Evolutionary conservation across 2,797 vertebrate genomes (phyloP).

Genomic region (Acanthiza pusilla): DNA sequence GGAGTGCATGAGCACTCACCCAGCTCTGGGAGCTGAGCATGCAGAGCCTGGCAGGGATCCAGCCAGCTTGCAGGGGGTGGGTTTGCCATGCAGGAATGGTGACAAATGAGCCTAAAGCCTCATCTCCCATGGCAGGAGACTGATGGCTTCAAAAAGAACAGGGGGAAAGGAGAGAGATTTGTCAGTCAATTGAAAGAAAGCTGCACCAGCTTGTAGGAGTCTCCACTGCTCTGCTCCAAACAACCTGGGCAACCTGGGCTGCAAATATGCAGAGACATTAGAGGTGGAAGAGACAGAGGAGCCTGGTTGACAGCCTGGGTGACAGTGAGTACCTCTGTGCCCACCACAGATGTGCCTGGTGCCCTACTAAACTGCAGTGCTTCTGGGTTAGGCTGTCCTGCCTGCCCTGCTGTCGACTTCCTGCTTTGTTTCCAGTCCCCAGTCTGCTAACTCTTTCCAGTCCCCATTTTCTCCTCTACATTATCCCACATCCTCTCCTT

Average conservation of each 20-base stretch:
- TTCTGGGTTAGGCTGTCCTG: not conserved
- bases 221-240: not conserved
- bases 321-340: not conserved
- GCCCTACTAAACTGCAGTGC: not conserved
- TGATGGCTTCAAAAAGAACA: not conserved
- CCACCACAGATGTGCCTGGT: not conserved
- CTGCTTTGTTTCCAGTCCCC: not conserved
- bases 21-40: not conserved
- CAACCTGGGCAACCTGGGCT: not conserved
- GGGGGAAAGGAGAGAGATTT: not conserved
- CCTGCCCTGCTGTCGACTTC: not conserved
- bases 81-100: not conserved
- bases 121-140: slow-evolving; percentile 25
- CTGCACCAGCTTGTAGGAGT: not conserved
- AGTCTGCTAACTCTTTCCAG: not conserved
- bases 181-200: slow-evolving; percentile 44
- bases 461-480: not conserved
- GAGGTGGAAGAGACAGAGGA: not conserved
- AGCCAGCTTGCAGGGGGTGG: not conserved
- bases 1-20: not conserved
- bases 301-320: not conserved
- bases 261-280: not conserved
- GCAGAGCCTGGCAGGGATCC: not conserved
- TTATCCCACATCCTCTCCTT: not conserved
- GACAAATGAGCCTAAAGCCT: slow-evolving; percentile 48